Evolutionary conservation across 92 coral and sea anemone species (phyloP).

Genomic region (Palythoa grandis): DNA sequence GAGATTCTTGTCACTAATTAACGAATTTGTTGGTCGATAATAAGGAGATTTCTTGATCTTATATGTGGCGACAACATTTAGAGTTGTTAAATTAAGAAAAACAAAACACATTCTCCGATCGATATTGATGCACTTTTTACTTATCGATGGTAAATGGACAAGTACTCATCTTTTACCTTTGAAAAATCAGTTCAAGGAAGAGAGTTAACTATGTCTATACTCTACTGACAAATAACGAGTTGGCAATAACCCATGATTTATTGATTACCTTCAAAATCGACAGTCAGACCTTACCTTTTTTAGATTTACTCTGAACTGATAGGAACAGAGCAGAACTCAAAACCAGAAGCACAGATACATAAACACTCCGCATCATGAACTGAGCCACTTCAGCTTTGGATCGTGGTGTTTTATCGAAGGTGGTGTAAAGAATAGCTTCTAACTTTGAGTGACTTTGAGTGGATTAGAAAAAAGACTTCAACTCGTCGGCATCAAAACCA

Average conservation of each 20-base stretch:
- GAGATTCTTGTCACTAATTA: too few relatives aligned
- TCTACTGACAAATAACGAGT: neutral
- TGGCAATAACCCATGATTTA: neutral
- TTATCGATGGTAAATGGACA: neutral
- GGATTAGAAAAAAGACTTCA: neutral
- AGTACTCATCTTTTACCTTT: neutral
- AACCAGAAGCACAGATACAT: neutral
- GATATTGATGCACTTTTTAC: too few relatives aligned
- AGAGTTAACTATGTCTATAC: neutral
- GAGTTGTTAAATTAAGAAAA: neutral
- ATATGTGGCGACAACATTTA: neutral
- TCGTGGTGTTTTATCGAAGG: neutral
- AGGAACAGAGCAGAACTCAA: neutral
- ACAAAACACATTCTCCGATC: too few relatives aligned
- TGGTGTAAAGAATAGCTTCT: neutral
- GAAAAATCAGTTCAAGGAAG: neutral
- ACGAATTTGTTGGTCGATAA: too few relatives aligned
- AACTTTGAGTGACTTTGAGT: neutral
- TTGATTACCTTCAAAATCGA: neutral
- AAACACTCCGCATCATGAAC: neutral
- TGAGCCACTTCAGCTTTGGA: neutral
- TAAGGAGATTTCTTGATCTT: neutral
- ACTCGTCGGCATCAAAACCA: neutral
- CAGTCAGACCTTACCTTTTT: neutral
- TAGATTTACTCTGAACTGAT: neutral